A percentile compares a stretch with the other conserved stretches of the same genome.
phyloP scores from a whole-genome alignment of 2,888 invertebrate species.

The Drosophila colorata region DNA sequence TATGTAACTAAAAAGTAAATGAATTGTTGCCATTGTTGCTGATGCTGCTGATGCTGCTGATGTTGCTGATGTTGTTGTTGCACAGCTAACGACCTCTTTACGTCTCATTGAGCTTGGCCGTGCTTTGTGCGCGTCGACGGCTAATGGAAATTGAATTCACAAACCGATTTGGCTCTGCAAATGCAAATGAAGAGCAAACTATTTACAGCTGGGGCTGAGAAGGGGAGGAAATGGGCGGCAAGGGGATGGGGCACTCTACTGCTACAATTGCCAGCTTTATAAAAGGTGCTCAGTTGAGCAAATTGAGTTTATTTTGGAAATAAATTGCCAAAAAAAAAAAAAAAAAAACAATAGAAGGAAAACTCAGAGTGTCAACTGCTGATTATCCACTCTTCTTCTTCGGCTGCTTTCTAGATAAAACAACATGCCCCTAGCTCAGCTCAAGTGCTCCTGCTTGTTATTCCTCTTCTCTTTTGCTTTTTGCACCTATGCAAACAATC shows the following conservation, averaged over 20 bases:
- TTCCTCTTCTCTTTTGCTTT: neutral
- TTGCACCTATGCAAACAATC: slow-evolving; percentile 18
- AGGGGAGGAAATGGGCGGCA: too few relatives aligned
- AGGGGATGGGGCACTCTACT: neutral
- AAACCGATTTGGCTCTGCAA: slow-evolving; percentile 36
- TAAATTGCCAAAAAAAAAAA: slow-evolving; percentile 4
- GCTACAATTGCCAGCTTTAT: neutral
- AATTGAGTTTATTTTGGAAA: slow-evolving; percentile 14
- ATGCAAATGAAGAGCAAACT: slow-evolving; percentile 68
- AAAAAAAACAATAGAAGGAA: neutral
- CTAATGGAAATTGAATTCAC: slow-evolving; percentile 69
- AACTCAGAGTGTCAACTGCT: slow-evolving; percentile 19
- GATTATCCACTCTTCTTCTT: neutral
- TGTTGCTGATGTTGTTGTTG: slow-evolving; percentile 2
- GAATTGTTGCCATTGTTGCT: slow-evolving; percentile 1
- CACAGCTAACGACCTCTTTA: slow-evolving; percentile 66
- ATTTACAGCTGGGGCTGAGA: slow-evolving; percentile 1
- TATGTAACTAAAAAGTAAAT: slow-evolving; percentile 30
- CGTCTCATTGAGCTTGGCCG: slow-evolving; percentile 55
- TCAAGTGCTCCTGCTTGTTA: neutral
- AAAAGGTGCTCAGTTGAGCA: slow-evolving; percentile 1
- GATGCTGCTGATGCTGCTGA: slow-evolving; percentile 2
- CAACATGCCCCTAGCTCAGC: neutral
- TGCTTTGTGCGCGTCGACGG: slow-evolving; percentile 23
- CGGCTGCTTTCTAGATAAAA: slow-evolving; percentile 1